Conservation (phyloP, 2,888 invertebrate genomes). For the Caenorhabditis zanzibari region DNA sequence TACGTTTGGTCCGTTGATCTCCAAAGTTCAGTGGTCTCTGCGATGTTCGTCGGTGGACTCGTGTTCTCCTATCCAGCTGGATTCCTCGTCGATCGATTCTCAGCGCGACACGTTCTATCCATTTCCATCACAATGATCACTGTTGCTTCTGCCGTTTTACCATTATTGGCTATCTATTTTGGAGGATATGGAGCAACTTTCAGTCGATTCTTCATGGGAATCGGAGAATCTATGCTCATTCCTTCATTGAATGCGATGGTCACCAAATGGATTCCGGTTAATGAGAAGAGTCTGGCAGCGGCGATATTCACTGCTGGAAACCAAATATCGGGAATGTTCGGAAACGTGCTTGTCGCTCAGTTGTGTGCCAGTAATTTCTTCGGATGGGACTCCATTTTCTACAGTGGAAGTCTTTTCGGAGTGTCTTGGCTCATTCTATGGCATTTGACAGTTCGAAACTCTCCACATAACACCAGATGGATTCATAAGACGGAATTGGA, state of each 20-base stretch:
- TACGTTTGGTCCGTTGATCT: conserved; percentile 58
- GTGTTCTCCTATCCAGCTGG: conserved; percentile 62
- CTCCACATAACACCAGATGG: conserved; percentile 74
- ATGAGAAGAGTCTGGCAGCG: conserved; percentile 75
- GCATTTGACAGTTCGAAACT: conserved; percentile 72
- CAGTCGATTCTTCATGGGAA: conserved; percentile 74
- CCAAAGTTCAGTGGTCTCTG: conserved; percentile 65
- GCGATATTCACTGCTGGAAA: conserved; percentile 78
- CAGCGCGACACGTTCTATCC: conserved; percentile 65
- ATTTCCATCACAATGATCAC: conserved; percentile 48
- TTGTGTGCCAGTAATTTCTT: conserved; percentile 70
- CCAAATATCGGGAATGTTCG: conserved; percentile 75
- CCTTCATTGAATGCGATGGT: conserved; percentile 76
- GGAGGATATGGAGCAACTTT: conserved; percentile 68
- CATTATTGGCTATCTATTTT: conserved; percentile 61
- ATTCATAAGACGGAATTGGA: conserved; percentile 72
- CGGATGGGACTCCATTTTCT: conserved; percentile 77
- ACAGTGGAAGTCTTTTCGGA: conserved; percentile 71
- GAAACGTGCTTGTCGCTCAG: conserved; percentile 73
- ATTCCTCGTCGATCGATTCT: conserved; percentile 59
- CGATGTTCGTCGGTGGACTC: conserved; percentile 67
- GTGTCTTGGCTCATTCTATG: conserved; percentile 74
- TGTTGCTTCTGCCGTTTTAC: conserved; percentile 61
- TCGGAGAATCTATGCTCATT: conserved; percentile 76
- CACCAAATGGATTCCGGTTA: conserved; percentile 77